These are phyloP conservation scores for Pristionchus pacificus DNA, from an alignment of 1,140 invertebrate species.

Conservation along the genomic window DNA sequence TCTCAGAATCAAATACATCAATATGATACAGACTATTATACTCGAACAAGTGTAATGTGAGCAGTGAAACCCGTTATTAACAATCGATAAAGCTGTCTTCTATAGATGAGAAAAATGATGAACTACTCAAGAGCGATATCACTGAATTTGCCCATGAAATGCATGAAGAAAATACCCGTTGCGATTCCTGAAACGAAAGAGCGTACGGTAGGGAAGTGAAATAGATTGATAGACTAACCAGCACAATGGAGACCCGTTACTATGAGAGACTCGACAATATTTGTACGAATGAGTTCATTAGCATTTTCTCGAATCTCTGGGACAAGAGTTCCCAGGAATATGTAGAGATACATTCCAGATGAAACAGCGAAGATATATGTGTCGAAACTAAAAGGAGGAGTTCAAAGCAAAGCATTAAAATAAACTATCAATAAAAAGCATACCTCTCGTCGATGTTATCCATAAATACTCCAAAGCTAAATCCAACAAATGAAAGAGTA, in stretches of 20 bases:
- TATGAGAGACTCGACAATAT: constrained; percentile 17
- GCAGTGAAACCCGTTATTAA: neutral
- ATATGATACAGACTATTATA: neutral
- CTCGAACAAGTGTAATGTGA: neutral
- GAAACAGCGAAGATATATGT: constrained; percentile 49
- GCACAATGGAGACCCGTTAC: constrained; percentile 20
- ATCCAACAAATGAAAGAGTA: constrained; percentile 34
- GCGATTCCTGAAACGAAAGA: constrained; percentile 9
- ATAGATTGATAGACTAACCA: neutral
- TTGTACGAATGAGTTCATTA: constrained; percentile 38
- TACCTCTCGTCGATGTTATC: constrained; percentile 44
- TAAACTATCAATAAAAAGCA: neutral
- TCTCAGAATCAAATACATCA: neutral
- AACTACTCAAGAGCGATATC: neutral
- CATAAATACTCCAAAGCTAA: constrained; percentile 41
- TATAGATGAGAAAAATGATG: neutral
- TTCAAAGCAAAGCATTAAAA: neutral
- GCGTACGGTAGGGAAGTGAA: neutral
- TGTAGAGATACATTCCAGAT: constrained; percentile 53
- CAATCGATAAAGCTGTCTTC: neutral
- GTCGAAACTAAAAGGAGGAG: constrained; percentile 30
- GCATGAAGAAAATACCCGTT: constrained; percentile 15
- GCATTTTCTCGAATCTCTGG: constrained; percentile 50
- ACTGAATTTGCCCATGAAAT: constrained; percentile 8
- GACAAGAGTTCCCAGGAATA: constrained; percentile 50